phyloP scores from a whole-genome alignment of 2,113 vertebrate genomes.

The Coptodon rendalli region DNA sequence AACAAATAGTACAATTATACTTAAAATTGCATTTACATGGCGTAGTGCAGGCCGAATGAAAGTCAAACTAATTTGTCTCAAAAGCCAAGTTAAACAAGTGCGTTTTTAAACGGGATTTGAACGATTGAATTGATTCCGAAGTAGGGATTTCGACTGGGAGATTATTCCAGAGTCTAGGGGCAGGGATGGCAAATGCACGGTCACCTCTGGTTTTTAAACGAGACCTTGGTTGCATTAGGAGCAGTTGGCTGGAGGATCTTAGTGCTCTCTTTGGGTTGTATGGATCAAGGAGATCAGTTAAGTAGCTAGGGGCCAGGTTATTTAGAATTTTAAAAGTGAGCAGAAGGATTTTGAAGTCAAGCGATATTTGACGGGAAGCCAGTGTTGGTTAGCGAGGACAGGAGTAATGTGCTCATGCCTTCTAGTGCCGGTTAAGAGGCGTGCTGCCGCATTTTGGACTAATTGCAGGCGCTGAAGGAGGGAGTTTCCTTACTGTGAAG shows the following conservation, averaged over 20 bases:
- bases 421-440: accelerated
- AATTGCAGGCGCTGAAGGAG: accelerated
- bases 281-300: neutral
- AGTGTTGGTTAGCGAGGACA: neutral
- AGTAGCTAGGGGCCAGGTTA: accelerated
- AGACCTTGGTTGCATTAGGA: neutral
- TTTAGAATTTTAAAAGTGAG: accelerated
- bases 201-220: neutral
- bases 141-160: neutral
- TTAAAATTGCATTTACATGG: neutral
- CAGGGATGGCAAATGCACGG: neutral
- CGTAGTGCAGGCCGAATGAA: accelerated
- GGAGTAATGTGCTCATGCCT: neutral
- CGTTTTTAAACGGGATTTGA: neutral
- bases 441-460: neutral
- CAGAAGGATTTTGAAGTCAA: neutral
- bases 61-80: neutral
- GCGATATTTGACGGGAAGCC: accelerated
- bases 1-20: neutral
- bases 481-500: neutral
- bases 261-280: neutral
- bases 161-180: neutral
- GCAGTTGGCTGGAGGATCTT: neutral
- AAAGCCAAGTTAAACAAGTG: neutral
- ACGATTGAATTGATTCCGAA: neutral